These are phyloP conservation scores for Spinus pinus DNA, from an alignment of 2,797 vertebrate genomes.

Conservation along the genomic window DNA sequence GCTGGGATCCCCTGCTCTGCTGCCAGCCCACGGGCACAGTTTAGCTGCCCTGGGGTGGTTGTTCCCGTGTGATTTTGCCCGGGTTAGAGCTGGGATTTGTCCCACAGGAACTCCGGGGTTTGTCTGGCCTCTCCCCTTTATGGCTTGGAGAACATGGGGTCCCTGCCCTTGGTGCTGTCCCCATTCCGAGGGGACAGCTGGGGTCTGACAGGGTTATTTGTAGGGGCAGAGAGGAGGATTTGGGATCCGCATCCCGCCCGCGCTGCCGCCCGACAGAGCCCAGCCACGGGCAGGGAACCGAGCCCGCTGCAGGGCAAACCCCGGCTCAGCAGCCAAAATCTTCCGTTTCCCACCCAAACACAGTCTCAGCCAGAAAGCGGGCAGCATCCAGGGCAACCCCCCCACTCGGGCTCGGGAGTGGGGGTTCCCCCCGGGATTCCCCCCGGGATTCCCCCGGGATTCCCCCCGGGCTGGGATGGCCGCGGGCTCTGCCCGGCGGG, in stretches of 20 bases:
- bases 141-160: too few relatives aligned
- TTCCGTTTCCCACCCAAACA: background rate
- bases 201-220: background rate
- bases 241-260: fast-evolving
- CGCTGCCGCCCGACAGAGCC: background rate
- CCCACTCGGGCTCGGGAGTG: background rate
- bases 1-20: background rate
- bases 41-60: fast-evolving
- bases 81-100: fast-evolving
- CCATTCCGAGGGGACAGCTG: too few relatives aligned
- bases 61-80: fast-evolving
- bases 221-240: background rate
- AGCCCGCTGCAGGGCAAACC: background rate
- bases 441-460: fast-evolving
- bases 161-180: too few relatives aligned
- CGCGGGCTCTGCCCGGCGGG: too few relatives aligned
- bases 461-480: background rate
- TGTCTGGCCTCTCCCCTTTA: background rate
- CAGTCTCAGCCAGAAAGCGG: background rate
- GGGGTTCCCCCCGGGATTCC: too few relatives aligned
- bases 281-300: background rate
- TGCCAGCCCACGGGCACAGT: background rate
- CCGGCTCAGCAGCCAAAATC: background rate
- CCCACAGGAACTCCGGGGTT: background rate
- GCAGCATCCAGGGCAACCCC: background rate